A percentile compares a stretch with the other conserved stretches of the same genome.
phyloP scores from a whole-genome alignment of 2,888 invertebrate species.

The Hecatera dysodea region DNA sequence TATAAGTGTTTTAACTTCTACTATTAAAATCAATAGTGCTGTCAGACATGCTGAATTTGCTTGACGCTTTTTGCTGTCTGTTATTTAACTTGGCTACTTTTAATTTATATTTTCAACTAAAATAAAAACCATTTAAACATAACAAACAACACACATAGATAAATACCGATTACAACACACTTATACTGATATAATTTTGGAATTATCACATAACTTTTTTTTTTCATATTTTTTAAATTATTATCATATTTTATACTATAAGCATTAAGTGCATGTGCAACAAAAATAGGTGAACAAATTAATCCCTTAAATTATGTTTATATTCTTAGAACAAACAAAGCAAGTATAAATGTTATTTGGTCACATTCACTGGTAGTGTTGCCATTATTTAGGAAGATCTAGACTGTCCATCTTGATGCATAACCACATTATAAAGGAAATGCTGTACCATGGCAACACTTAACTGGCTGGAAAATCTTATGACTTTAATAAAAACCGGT shows the following conservation, averaged over 20 bases:
- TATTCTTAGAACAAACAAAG: conserved; percentile 43
- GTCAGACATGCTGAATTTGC: background rate
- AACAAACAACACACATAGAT: conserved; percentile 72
- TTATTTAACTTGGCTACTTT: conserved; percentile 25
- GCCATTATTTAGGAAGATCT: conserved; percentile 40
- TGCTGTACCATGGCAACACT: conserved; percentile 46
- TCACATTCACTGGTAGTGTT: conserved; percentile 65
- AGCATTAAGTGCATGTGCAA: conserved; percentile 66
- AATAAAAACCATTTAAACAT: conserved; percentile 66
- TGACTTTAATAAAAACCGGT: conserved; percentile 18
- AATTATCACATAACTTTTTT: conserved; percentile 79
- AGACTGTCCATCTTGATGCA: background rate
- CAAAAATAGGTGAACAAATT: conserved; percentile 65
- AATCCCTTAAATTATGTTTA: conserved; percentile 48
- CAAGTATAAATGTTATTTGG: conserved; percentile 63
- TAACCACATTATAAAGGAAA: conserved; percentile 3
- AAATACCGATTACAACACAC: conserved; percentile 70
- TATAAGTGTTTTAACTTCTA: background rate
- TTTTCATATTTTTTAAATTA: conserved; percentile 72
- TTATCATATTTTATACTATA: conserved; percentile 53
- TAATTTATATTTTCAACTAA: conserved; percentile 47
- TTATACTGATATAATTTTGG: conserved; percentile 73
- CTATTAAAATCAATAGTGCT: background rate
- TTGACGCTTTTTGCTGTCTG: background rate
- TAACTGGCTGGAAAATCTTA: conserved; percentile 40